These are phyloP conservation scores for Drosophila phalerata DNA, from an alignment of 2,888 invertebrate genomes.

Conservation along the genomic window DNA sequence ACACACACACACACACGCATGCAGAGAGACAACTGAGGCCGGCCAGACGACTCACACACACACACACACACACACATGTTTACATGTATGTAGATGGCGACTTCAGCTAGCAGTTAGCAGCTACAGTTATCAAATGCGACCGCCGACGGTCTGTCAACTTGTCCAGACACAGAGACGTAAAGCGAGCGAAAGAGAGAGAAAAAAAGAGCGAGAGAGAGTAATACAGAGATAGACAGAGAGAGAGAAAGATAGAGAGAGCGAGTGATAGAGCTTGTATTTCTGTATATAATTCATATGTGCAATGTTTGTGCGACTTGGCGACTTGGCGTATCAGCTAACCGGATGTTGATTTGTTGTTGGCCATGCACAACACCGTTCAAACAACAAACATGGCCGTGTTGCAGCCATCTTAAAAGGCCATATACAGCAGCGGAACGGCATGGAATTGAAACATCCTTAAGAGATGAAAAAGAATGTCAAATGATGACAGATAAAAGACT, in stretches of 20 bases:
- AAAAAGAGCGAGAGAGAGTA: background rate
- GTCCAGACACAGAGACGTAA: conserved; percentile 51
- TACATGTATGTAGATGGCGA: conserved; percentile 19
- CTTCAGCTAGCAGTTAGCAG: conserved; percentile 60
- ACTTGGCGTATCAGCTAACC: conserved; percentile 53
- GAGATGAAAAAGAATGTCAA: conserved; percentile 49
- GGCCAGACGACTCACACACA: conserved; percentile 58
- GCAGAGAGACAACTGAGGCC: conserved; percentile 52
- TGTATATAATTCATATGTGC: conserved; percentile 59
- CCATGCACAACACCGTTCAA: conserved; percentile 35
- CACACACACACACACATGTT: conserved; percentile 13
- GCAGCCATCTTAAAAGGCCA: conserved; percentile 47
- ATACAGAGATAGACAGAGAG: background rate
- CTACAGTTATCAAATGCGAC: conserved; percentile 74
- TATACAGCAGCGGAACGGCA: background rate
- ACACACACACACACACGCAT: conserved; percentile 14
- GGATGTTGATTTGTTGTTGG: conserved; percentile 65
- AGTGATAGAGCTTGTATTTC: conserved; percentile 16
- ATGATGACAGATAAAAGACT: conserved; percentile 51
- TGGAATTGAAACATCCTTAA: conserved; percentile 24
- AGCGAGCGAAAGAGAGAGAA: background rate
- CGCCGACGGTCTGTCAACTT: conserved; percentile 66
- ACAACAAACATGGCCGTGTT: conserved; percentile 19
- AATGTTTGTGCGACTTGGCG: conserved; percentile 46
- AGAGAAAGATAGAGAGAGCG: background rate